Percentiles rank a stretch among this genome's conserved stretches.
Evolutionary conservation across 2,888 invertebrate genomes (phyloP).

Genomic region (Caenorhabditis drosophilae): DNA sequence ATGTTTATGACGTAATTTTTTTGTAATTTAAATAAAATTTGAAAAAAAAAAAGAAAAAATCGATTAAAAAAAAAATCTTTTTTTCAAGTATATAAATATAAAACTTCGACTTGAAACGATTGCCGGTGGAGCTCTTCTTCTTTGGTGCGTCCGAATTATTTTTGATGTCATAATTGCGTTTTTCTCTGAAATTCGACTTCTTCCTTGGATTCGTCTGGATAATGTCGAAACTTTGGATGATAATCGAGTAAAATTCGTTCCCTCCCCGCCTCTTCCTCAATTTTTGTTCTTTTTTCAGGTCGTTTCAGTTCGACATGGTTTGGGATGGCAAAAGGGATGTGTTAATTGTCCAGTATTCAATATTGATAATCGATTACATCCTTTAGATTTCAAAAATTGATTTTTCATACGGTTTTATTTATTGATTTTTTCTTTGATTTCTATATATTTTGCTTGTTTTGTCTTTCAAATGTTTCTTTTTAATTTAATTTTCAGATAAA

Average conservation of each 20-base stretch:
- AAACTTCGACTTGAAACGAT: constrained; percentile 50
- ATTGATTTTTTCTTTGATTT: background rate
- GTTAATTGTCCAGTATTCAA: constrained; percentile 55
- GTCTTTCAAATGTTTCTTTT: no score
- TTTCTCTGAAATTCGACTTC: constrained; percentile 43
- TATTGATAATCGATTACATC: constrained; percentile 50
- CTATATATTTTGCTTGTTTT: background rate
- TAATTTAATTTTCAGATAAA: no score
- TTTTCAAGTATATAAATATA: constrained; percentile 50
- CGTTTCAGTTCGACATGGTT: constrained; percentile 32
- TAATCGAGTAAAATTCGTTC: no score
- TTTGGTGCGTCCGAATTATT: constrained; percentile 55
- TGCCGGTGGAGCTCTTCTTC: constrained; percentile 52
- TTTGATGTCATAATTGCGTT: constrained; percentile 51
- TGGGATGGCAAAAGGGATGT: constrained; percentile 49
- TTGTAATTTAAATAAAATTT: background rate
- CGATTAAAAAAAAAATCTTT: background rate
- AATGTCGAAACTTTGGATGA: constrained; percentile 31
- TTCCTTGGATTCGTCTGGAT: constrained; percentile 46
- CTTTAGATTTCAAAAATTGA: constrained; percentile 57
- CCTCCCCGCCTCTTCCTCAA: no score
- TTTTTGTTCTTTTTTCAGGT: constrained; percentile 32
- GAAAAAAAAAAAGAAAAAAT: background rate
- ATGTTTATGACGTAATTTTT: constrained; percentile 44
- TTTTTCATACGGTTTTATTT: no score